Evolutionary conservation across 2,888 invertebrate species (phyloP).

Genomic region (Colletes collaris): DNA sequence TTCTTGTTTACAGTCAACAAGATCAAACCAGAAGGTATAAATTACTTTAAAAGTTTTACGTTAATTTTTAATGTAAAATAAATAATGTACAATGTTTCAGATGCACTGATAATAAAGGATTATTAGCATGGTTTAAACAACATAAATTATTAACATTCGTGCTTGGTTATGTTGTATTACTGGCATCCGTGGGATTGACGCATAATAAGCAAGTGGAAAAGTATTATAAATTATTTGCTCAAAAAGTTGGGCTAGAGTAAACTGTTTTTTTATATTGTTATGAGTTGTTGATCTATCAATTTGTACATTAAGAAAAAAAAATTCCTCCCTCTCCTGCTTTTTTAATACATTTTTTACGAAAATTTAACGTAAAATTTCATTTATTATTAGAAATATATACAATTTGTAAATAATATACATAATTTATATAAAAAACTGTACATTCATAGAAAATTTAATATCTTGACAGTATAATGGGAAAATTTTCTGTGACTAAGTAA

Average conservation of each 20-base stretch:
- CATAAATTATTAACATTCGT: conserved; percentile 87
- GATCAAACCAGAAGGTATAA: conserved; percentile 71
- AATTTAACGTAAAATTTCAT: conserved; percentile 38
- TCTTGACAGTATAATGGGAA: conserved; percentile 89
- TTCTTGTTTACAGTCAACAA: conserved; percentile 87
- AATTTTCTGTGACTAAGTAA: conserved; percentile 96
- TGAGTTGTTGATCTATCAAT: conserved; percentile 25
- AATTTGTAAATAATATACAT: conserved; percentile 49
- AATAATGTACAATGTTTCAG: conserved; percentile 65
- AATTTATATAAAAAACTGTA: conserved; percentile 46
- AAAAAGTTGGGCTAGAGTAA: conserved; percentile 79
- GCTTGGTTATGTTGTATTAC: conserved; percentile 86
- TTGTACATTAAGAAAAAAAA: conserved; percentile 25
- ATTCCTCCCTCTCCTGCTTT: conserved; percentile 1
- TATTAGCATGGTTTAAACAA: conserved; percentile 85
- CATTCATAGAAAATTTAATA: conserved; percentile 76
- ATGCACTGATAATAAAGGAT: conserved; percentile 68
- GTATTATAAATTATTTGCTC: conserved; percentile 85
- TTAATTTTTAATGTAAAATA: conserved; percentile 8
- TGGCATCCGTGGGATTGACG: conserved; percentile 87
- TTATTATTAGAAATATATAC: conserved; percentile 42
- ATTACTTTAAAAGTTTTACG: background rate
- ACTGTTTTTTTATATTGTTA: conserved; percentile 18
- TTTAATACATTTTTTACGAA: conserved; percentile 37
- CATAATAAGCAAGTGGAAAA: conserved; percentile 87